Evolutionary conservation across 2,113 vertebrate genomes (phyloP), one percentile per base, ranked within the genome.

Genomic region (Chunga burmeisteri): DNA sequence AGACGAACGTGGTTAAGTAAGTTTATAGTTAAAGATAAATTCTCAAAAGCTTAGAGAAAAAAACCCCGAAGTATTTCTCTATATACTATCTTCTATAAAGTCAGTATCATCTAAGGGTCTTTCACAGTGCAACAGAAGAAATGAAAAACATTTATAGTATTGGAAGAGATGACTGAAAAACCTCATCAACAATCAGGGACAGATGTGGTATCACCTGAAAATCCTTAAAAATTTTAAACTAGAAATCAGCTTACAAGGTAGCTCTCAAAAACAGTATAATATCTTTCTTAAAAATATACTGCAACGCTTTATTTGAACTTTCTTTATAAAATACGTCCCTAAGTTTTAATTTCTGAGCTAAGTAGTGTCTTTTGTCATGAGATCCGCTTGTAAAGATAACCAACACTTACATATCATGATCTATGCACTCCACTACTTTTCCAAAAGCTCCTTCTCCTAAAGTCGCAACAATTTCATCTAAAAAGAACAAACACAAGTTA

Each of bases 391-490:
- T 11, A 84, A 61, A 62, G 11, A 58, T 29, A 62, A 90, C 2
- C 17, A 55, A 59, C 87, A 98, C 98, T 98, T 98, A 98, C 98
- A 98, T 98, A 96, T 96, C 96, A 96, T 98, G 99, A 98, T 99
- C 99, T 97, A 99, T 98, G 97, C 99, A 99, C 95, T 99, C 99
- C 52, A 99, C 99, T 30, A 99, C 99, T 98, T 99, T 99, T 93
- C 99, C 99, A 99, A 99, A 99, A 95, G 99, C 99, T 95, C 99
- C 99, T 98, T 99, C 99, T 98, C 99, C 99, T 97, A 99, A 98
- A 98, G 99, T 99, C 77, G 98, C 98, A 98, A 99, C 97, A 97
- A 99, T 99, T 98, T 99, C 99, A 99, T 99, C 99, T 99, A 99
- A 97, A 97, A 98, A 93, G 63, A 85, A 53, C 94, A 97, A 66